A percentile compares a stretch with the other conserved stretches of the same genome.
Conservation (phyloP, 2,888 invertebrate genomes). For the Nasonia oneida region DNA sequence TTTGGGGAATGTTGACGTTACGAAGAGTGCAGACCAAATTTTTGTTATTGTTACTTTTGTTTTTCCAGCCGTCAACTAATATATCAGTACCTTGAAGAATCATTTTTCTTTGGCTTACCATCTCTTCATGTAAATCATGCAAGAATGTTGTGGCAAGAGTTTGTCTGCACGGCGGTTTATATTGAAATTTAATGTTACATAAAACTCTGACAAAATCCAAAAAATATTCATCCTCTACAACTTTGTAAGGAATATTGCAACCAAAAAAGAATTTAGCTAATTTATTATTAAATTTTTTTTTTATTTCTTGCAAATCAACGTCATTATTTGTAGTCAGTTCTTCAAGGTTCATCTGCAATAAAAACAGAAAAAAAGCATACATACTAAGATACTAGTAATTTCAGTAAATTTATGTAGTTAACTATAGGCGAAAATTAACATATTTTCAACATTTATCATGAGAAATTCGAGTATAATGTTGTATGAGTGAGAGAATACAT, state of each 20-base stretch:
- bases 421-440: too few species aligned
- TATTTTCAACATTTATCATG: too few species aligned
- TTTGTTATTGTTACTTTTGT: slow-evolving; percentile 6
- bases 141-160: slow-evolving; percentile 17
- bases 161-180: slow-evolving; percentile 13
- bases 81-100: not conserved
- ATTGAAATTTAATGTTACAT: slow-evolving; percentile 20
- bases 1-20: not conserved
- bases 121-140: not conserved
- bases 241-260: not conserved
- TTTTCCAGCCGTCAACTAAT: slow-evolving; percentile 34
- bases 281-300: too few species aligned
- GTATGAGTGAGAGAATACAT: too few species aligned
- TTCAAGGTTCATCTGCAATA: too few species aligned
- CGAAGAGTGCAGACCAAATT: slow-evolving; percentile 21
- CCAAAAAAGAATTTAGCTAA: too few species aligned
- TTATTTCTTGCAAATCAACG: too few species aligned
- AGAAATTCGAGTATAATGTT: too few species aligned
- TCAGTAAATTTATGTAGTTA: too few species aligned
- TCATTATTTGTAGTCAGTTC: too few species aligned
- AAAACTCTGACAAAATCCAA: slow-evolving; percentile 2
- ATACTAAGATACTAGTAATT: too few species aligned
- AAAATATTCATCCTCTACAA: slow-evolving; percentile 22
- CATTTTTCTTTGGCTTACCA: not conserved
- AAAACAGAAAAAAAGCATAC: too few species aligned